These are phyloP conservation scores for Apamea crenata DNA, from an alignment of 2,888 invertebrate species.

Conservation along the genomic window DNA sequence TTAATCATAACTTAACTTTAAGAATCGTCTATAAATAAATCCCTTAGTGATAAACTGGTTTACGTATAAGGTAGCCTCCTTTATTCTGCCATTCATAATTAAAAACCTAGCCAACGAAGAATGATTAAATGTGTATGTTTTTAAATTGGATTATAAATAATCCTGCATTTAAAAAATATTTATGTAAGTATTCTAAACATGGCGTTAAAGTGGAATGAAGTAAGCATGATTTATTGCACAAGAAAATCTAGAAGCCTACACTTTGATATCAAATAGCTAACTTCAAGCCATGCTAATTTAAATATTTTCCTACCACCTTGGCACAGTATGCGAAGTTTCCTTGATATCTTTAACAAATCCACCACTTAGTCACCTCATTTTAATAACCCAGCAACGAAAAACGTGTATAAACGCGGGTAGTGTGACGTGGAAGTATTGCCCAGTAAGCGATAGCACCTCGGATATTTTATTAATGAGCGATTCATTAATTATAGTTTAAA, in stretches of 20 bases:
- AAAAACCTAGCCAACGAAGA: background rate
- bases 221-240: background rate
- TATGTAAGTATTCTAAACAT: too few relatives aligned
- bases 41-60: background rate
- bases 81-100: background rate
- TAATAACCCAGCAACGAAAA: constrained; percentile 16
- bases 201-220: background rate
- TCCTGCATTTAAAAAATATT: too few relatives aligned
- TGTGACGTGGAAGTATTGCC: constrained; percentile 42
- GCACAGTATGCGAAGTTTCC: background rate
- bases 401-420: constrained; percentile 22
- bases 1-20: too few relatives aligned
- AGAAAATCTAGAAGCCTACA: background rate
- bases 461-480: constrained; percentile 47
- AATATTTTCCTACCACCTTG: background rate
- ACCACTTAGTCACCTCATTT: constrained; percentile 5
- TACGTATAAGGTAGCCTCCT: background rate
- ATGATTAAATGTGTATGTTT: background rate
- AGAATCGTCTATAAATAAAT: too few relatives aligned
- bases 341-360: background rate
- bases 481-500: constrained; percentile 62
- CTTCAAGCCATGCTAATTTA: background rate
- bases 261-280: background rate
- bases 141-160: background rate
- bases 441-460: constrained; percentile 35